These are phyloP conservation scores for Cyrtodaria siliqua DNA, from an alignment of 2,888 invertebrate genomes.

Conservation along the genomic window DNA sequence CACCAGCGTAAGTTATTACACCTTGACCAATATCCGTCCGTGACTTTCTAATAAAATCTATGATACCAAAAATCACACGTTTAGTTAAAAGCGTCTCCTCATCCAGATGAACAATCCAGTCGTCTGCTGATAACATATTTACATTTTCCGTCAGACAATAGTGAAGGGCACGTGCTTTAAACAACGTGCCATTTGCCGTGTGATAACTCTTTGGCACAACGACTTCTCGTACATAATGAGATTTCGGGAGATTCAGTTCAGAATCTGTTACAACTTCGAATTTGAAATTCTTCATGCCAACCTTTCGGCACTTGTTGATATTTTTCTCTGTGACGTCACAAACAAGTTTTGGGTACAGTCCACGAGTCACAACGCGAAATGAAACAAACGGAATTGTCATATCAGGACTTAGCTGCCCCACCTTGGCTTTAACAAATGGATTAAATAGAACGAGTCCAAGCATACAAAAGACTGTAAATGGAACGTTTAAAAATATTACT, in stretches of 20 bases:
- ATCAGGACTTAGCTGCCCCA: no score
- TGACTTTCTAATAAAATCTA: conserved; percentile 29
- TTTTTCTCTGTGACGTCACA: conserved; percentile 43
- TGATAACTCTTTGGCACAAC: conserved; percentile 44
- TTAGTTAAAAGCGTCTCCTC: conserved; percentile 40
- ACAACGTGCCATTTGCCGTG: conserved; percentile 42
- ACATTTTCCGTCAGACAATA: conserved; percentile 35
- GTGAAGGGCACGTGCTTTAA: conserved; percentile 52
- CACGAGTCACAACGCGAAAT: conserved; percentile 73
- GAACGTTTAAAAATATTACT: conserved; percentile 5
- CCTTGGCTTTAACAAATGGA: conserved; percentile 4
- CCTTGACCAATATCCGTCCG: conserved; percentile 52
- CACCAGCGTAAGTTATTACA: conserved; percentile 42
- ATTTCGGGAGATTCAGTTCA: conserved; percentile 32
- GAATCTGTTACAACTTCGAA: conserved; percentile 74
- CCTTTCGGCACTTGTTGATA: conserved; percentile 37
- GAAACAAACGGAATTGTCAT: conserved; percentile 62
- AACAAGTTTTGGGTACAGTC: conserved; percentile 69
- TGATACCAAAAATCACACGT: conserved; percentile 34
- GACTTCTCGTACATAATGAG: conserved; percentile 34
- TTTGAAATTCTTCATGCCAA: conserved; percentile 67
- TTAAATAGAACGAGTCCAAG: conserved; percentile 21
- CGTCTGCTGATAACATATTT: conserved; percentile 38
- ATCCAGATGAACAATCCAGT: conserved; percentile 60
- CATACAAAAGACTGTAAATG: conserved; percentile 4